A percentile compares a stretch with the other conserved stretches of the same genome.
These are phyloP conservation scores for Casuarius casuarius DNA, from an alignment of 2,113 vertebrate genomes.

Conservation along the genomic window DNA sequence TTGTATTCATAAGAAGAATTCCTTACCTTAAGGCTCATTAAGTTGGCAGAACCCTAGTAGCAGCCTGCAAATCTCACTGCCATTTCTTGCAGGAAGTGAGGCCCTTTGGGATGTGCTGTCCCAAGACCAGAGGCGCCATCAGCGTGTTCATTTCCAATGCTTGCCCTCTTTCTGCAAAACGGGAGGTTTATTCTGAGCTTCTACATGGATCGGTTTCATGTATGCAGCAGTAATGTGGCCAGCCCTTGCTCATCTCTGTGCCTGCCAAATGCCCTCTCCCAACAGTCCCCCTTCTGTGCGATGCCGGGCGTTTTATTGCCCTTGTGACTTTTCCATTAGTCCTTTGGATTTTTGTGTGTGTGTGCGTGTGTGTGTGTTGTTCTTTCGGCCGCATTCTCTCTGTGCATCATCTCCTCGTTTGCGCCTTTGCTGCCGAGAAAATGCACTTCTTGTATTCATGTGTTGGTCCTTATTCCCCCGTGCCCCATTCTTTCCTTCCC, in stretches of 20 bases:
- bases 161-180: neutral
- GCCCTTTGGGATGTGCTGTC: neutral
- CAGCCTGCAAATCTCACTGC: slow-evolving; percentile 42
- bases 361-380: neutral
- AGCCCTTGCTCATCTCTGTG: neutral
- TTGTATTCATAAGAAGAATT: slow-evolving; percentile 48
- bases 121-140: neutral
- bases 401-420: neutral
- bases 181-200: neutral
- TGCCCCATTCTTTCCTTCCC: neutral
- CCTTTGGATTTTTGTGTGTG: neutral
- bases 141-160: neutral
- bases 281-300: neutral
- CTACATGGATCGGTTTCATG: neutral
- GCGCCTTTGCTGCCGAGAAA: neutral
- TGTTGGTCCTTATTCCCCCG: neutral
- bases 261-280: neutral
- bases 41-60: slow-evolving; percentile 46
- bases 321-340: neutral
- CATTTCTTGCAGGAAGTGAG: neutral
- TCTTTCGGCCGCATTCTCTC: neutral
- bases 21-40: slow-evolving; percentile 49
- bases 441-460: neutral
- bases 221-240: neutral
- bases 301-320: neutral